These are phyloP conservation scores for Drosophila subquinaria DNA, from an alignment of 2,888 invertebrate species.

Conservation along the genomic window DNA sequence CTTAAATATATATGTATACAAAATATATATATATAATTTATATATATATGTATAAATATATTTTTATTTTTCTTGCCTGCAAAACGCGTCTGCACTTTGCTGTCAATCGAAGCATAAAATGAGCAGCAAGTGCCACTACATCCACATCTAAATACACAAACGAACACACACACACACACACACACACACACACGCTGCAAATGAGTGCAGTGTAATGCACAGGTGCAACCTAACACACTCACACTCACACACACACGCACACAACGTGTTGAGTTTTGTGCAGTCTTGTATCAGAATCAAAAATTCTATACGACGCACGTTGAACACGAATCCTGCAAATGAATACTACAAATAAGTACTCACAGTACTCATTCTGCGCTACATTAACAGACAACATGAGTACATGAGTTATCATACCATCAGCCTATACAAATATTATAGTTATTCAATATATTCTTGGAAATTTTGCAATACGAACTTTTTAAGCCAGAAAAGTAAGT, in stretches of 20 bases:
- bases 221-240: constrained; percentile 16
- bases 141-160: constrained; percentile 50
- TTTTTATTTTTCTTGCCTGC: constrained; percentile 25
- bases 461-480: too few relatives aligned
- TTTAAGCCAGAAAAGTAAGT: too few relatives aligned
- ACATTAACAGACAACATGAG: constrained; percentile 7
- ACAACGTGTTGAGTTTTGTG: constrained; percentile 17
- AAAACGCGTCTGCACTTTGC: constrained; percentile 74
- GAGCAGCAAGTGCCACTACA: constrained; percentile 82
- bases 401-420: neutral
- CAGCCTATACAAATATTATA: too few relatives aligned
- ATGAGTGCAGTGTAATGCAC: constrained; percentile 23
- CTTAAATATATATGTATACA: constrained; percentile 4
- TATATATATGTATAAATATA: neutral
- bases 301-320: constrained; percentile 50
- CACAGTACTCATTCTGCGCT: constrained; percentile 26
- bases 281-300: constrained; percentile 61
- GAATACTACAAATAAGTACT: constrained; percentile 27
- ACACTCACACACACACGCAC: constrained; percentile 1
- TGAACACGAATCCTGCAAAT: constrained; percentile 34
- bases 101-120: constrained; percentile 80
- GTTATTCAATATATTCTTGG: too few relatives aligned
- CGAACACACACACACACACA: constrained; percentile 8
- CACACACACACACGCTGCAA: neutral
- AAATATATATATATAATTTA: neutral